These are phyloP conservation scores for Nothura maculosa DNA, from an alignment of 2,797 vertebrate species.

Conservation along the genomic window DNA sequence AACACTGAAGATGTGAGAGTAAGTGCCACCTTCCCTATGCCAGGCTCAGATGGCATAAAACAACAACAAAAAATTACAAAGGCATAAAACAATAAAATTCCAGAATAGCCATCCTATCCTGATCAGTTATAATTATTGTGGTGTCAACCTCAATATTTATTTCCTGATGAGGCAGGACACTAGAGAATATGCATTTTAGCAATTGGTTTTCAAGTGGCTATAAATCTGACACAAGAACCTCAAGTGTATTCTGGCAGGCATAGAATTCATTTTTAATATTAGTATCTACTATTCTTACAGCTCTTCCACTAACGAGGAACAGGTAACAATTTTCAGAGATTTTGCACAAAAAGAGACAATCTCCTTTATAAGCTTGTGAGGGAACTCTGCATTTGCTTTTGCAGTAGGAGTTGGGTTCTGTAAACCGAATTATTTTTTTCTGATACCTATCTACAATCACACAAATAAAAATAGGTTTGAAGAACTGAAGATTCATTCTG, in stretches of 20 bases:
- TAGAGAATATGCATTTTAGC: not conserved
- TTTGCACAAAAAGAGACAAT: not conserved
- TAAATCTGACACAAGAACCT: not conserved
- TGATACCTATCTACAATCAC: not conserved
- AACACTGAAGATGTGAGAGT: not conserved
- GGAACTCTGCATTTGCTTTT: fast-evolving
- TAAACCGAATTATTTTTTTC: not conserved
- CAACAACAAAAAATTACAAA: not conserved
- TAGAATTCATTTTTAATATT: not conserved
- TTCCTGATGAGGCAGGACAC: not conserved
- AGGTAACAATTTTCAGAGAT: not conserved
- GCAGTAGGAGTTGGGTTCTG: not conserved
- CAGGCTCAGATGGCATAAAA: not conserved
- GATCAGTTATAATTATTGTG: not conserved
- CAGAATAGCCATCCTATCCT: not conserved
- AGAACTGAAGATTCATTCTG: slow-evolving; percentile 22
- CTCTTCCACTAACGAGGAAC: not conserved
- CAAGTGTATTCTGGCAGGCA: not conserved
- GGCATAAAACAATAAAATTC: not conserved
- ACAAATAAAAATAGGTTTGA: not conserved
- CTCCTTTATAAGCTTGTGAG: not conserved
- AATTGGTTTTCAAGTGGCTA: not conserved
- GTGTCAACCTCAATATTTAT: not conserved
- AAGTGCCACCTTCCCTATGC: not conserved
- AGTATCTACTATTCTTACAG: not conserved